Evolutionary conservation across 2,113 vertebrate genomes (phyloP), one percentile per base, ranked within the genome.

Genomic region (Antechinus flavipes): DNA sequence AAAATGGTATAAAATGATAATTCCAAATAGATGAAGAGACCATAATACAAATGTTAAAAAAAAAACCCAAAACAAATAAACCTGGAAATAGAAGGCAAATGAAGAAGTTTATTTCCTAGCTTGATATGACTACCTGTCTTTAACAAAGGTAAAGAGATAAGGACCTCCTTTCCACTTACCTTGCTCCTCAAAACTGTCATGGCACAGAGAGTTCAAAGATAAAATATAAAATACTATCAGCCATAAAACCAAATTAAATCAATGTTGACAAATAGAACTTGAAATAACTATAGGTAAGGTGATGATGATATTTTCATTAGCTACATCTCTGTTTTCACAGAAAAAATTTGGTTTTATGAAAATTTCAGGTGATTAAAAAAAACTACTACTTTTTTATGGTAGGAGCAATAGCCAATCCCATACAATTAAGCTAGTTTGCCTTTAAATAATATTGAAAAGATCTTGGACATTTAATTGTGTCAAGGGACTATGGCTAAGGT

Each of bases 271-370:
- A 94, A 50, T 5, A 84, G 50, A 8, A 22, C 35, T 52, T 54
- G 25, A 92, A 96, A 2, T 54, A 96, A 93, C 8, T 94, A 30
- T 92, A 93, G 95, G 93, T 92, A 93, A 95, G 46, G 46, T 89
- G 61, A 94, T 23, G 90, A 89, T 93, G 11, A 95, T 94, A 90
- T 93, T 97, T 96, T 95, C 52, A 91, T 94, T 94, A 91, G 35
- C 89, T 91, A 9, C 90, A 58, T 54, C 14, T 61, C n/a, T 93
- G 95, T 93, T 90, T 91, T 90, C 91, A 89, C 90, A 42, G n/a
- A 89, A 12, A 94, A 53, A 94, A 52, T 96, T 94, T 92, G 58
- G 49, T 93, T 93, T 55, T 42, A 90, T 50, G 91, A 95, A 95
- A 96, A 42, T 12, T 58, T 84, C 84, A 90, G 93, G 9, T 93